Evolutionary conservation across 2,797 vertebrate genomes (phyloP), one percentile per base, ranked within the genome.

Genomic region (Astyanax mexicanus): DNA sequence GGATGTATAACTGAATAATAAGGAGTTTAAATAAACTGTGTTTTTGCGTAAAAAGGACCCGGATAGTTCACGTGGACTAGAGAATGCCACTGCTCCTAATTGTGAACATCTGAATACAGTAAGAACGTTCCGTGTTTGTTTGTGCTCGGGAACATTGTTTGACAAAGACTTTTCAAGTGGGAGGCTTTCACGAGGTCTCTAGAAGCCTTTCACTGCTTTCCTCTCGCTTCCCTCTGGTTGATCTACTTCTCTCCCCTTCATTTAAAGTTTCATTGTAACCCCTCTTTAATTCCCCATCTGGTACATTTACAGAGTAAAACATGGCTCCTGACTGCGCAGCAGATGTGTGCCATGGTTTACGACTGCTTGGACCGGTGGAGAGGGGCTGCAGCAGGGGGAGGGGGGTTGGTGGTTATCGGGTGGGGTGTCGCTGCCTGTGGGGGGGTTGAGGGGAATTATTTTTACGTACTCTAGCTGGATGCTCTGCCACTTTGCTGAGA

Each of bases 261-360:
- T 90, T 90, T 84, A 84, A 86, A 83, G 80, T 84, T 82, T 84
- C 81, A 81, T 72, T 89, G 86, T 91, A 91, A 91, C 86, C 88
- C 86, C 83, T 86, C 82, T 88, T 91, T 89, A 88, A 91, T 84
- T 87, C 84, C 85, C 87, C 91, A 91, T 93, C 91, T 93, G 92
- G 91, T 83, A 86, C 81, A 81, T 93, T 93, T 90, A 93, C 90
- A 89, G 90, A 93, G 92, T 91, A 74, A 38, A 89, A 86, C 86
- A 74, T 79, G 86, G 86, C 88, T 92, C 86, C 91, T 91, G 88
- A 90, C 91, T 92, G 91, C 21, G 91, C 84, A 86, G 89, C 92
- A 92, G 90, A 93, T 93, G 92, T 93, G 89, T 81, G 87, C 84
- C 72, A 62, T 86, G 88, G 89, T 93, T 93, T 92, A 91, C 86